Conservation (phyloP, 1,140 invertebrate species). For the Penaeus japonicus region DNA sequence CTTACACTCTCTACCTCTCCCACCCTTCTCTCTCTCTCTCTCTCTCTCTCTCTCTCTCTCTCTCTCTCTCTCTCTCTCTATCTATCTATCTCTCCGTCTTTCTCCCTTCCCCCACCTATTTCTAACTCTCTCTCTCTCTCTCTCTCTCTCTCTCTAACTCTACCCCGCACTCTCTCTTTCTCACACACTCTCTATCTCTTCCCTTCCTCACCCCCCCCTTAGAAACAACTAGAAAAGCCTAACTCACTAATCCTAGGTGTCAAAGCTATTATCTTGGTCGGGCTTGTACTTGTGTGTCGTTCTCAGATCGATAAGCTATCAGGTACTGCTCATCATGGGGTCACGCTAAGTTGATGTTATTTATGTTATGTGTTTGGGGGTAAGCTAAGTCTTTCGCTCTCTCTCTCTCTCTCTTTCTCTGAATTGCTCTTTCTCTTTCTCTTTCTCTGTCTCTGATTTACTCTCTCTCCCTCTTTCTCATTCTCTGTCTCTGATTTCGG, state of each 20-base stretch:
- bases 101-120: not conserved
- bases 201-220: not conserved
- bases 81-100: not conserved
- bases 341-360: no score
- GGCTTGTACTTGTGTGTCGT: no score
- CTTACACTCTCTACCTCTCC: not conserved
- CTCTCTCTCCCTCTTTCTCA: not conserved
- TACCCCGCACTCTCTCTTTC: not conserved
- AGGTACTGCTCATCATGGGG: no score
- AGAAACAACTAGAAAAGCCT: no score
- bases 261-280: no score
- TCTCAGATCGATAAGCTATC: no score
- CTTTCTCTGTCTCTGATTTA: not conserved
- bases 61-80: not conserved
- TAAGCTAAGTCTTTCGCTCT: not conserved
- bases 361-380: no score
- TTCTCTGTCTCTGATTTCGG: not conserved
- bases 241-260: no score
- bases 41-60: not conserved
- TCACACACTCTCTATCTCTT: not conserved
- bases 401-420: not conserved
- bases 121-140: not conserved
- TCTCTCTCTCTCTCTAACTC: not conserved
- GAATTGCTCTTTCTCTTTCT: not conserved
- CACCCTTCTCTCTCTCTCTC: not conserved